phyloP scores from a whole-genome alignment of 2,113 vertebrate genomes.

The Eonycteris spelaea region DNA sequence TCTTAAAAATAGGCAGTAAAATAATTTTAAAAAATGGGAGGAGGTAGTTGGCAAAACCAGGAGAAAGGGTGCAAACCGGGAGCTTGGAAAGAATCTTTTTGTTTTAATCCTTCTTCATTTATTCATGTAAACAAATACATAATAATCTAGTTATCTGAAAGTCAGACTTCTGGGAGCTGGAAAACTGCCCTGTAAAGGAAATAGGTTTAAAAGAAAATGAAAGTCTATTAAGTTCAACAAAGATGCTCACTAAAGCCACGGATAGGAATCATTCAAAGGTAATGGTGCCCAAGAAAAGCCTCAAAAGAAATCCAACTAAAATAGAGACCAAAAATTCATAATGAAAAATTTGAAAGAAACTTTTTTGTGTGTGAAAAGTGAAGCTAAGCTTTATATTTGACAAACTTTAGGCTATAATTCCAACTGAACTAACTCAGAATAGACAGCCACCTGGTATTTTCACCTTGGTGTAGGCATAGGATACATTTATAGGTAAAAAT shows the following conservation, averaged over 20 bases:
- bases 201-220: background rate
- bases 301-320: background rate
- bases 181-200: background rate
- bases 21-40: background rate
- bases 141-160: background rate
- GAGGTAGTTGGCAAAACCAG: background rate
- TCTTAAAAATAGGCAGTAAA: background rate
- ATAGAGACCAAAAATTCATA: background rate
- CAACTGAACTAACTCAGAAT: background rate
- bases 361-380: background rate
- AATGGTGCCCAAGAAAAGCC: background rate
- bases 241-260: background rate
- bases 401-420: background rate
- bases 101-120: background rate
- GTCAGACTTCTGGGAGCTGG: background rate
- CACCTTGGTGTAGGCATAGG: background rate
- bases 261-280: background rate
- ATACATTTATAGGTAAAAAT: background rate
- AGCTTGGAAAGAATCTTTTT: background rate
- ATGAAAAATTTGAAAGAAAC: background rate
- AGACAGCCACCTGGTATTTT: background rate
- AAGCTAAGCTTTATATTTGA: background rate
- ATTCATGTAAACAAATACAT: background rate
- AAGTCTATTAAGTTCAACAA: background rate
- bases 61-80: background rate